These are phyloP conservation scores for Corynorhinus townsendii DNA, from an alignment of 2,113 vertebrate species.

Conservation along the genomic window DNA sequence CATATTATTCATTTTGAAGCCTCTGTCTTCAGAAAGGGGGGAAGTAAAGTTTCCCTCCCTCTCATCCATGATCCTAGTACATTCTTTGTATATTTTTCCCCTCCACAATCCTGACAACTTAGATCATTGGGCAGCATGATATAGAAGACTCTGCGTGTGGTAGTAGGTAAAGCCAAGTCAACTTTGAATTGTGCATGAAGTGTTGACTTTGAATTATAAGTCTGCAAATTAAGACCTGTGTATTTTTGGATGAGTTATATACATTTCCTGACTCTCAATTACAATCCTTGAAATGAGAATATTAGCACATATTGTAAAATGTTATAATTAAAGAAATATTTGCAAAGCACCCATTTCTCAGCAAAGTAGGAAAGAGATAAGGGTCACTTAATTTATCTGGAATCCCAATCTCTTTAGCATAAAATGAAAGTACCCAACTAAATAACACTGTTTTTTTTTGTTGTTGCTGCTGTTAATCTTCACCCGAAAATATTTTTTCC, in stretches of 20 bases:
- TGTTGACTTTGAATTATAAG: not conserved
- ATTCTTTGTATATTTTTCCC: not conserved
- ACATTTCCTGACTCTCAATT: not conserved
- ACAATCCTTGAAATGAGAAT: not conserved
- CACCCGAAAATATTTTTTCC: too few relatives aligned
- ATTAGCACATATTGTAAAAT: not conserved
- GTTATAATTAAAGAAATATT: slow-evolving; percentile 5
- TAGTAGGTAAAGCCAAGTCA: not conserved
- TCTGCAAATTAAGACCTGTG: not conserved
- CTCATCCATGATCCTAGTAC: not conserved
- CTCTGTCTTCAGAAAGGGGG: not conserved
- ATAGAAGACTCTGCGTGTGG: not conserved
- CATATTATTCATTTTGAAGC: not conserved
- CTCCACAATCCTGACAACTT: not conserved
- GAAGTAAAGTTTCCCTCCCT: not conserved
- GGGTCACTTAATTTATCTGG: not conserved
- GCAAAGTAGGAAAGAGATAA: not conserved
- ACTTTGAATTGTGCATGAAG: not conserved
- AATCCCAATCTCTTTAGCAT: not conserved
- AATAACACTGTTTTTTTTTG: not conserved
- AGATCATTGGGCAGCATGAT: not conserved
- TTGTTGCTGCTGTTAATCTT: too few relatives aligned
- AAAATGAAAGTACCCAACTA: not conserved
- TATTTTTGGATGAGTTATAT: not conserved
- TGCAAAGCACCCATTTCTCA: not conserved